phyloP scores from a whole-genome alignment of 2,113 vertebrate genomes.

The Oreocharis arfaki region DNA sequence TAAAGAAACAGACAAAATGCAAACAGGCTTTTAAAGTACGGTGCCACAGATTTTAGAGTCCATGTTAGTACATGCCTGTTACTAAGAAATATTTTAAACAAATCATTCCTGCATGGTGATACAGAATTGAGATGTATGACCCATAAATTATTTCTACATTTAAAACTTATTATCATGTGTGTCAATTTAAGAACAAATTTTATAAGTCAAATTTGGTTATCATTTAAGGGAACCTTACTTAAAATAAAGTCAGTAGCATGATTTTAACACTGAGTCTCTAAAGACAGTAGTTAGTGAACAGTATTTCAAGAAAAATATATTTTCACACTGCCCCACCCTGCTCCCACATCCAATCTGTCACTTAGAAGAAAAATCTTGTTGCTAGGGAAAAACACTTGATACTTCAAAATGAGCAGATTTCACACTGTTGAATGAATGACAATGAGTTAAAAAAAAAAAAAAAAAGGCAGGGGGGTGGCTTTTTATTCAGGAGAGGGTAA shows the following conservation, averaged over 20 bases:
- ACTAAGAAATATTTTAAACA: neutral
- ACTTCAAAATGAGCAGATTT: constrained; percentile 9
- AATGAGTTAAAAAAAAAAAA: neutral
- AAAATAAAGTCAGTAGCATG: neutral
- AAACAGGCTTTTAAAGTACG: constrained; percentile 44
- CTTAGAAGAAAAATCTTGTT: constrained; percentile 29
- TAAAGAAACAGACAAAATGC: constrained; percentile 76
- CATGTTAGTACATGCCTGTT: neutral
- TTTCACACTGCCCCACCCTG: constrained; percentile 58
- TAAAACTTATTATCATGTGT: neutral
- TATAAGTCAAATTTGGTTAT: neutral
- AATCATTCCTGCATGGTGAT: neutral
- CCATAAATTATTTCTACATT: constrained; percentile 18
- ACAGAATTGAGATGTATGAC: neutral
- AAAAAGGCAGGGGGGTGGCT: rapidly evolving
- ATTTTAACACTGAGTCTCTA: neutral
- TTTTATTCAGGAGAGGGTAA: neutral
- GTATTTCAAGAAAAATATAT: neutral
- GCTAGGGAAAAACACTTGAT: neutral
- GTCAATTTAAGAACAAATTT: neutral
- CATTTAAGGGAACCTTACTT: neutral
- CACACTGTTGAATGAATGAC: neutral
- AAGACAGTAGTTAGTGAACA: neutral
- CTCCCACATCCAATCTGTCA: constrained; percentile 16
- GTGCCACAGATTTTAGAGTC: neutral